These are phyloP conservation scores for Triplophysa rosa DNA, from an alignment of 2,113 vertebrate species.

Conservation along the genomic window DNA sequence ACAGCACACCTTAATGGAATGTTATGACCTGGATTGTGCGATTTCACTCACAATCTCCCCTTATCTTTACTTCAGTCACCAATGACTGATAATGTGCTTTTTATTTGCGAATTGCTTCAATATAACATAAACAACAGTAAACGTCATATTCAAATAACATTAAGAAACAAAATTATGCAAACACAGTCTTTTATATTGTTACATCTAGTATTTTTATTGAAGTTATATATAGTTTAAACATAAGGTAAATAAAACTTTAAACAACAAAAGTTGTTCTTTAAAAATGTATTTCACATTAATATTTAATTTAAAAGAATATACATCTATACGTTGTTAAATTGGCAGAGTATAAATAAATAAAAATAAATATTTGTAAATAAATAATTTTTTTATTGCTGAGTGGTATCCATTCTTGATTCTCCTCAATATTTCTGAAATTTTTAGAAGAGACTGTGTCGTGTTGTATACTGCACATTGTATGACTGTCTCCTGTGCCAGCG, in stretches of 20 bases:
- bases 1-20: no score
- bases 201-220: constrained; percentile 2
- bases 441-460: constrained; percentile 33
- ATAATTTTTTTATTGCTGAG: no score
- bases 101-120: no score
- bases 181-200: background rate
- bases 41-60: no score
- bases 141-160: background rate
- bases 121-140: background rate
- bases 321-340: background rate
- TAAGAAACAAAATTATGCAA: background rate
- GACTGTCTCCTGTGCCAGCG: constrained; percentile 38
- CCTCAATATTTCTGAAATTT: background rate
- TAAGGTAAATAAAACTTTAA: background rate
- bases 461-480: constrained; percentile 4
- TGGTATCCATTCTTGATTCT: background rate
- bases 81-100: no score
- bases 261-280: no score
- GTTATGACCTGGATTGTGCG: no score
- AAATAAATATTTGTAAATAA: constrained; percentile 26
- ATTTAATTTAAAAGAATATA: no score
- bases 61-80: no score
- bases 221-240: background rate
- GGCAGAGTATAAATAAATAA: constrained; percentile 3
- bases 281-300: no score